Percentiles rank a stretch among this genome's conserved stretches.
phyloP scores from a whole-genome alignment of 2,113 vertebrate genomes.

The Mohoua ochrocephala region DNA sequence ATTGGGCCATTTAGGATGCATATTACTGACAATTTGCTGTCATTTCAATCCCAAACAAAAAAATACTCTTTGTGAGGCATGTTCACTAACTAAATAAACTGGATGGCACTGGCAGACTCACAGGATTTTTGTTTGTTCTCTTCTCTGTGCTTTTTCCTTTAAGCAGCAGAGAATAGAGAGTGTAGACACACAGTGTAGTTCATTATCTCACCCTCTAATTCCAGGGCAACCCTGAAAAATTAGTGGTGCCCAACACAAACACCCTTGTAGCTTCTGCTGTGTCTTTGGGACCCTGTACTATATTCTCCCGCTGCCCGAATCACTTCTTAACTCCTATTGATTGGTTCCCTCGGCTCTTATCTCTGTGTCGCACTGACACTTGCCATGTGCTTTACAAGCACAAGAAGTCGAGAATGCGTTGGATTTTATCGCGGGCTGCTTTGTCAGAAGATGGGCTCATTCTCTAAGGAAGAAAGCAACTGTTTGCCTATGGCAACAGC shows the following conservation, averaged over 20 bases:
- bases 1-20: not conserved
- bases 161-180: not conserved
- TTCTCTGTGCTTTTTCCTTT: not conserved
- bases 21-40: not conserved
- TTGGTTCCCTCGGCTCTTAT: not conserved
- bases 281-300: rapidly evolving
- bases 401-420: rapidly evolving
- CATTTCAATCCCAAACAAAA: not conserved
- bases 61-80: rapidly evolving
- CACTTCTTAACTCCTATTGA: not conserved
- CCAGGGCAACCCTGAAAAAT: not conserved
- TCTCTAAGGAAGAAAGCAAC: not conserved
- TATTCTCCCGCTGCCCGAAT: not conserved
- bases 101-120: not conserved
- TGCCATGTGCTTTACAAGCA: not conserved
- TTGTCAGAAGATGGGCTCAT: not conserved
- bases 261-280: not conserved
- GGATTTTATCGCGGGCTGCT: not conserved
- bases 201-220: rapidly evolving
- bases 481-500: not conserved
- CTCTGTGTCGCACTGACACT: not conserved
- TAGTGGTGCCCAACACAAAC: not conserved
- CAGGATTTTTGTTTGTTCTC: not conserved
- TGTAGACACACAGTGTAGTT: not conserved
- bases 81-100: not conserved